Evolutionary conservation across 2,797 vertebrate species (phyloP), one percentile per base, ranked within the genome.

Genomic region (Molossus alvarezi): DNA sequence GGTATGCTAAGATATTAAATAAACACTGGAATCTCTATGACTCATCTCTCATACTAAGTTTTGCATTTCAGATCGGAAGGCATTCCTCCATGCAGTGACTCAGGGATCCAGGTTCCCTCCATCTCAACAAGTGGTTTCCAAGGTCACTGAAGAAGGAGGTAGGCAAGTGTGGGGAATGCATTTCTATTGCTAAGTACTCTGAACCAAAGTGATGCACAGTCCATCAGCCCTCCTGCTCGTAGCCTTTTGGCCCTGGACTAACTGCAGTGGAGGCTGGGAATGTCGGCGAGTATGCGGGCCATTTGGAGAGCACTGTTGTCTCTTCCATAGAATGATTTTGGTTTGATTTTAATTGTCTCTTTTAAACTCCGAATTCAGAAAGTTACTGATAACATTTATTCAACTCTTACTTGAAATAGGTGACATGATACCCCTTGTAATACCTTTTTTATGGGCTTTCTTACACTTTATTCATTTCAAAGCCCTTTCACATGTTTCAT

Each of bases 331-430:
- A 23, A 37, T 25, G 23, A 37, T 76, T 94, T 25, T 20, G 27
- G 10, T 77, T 96, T 62, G 85, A 80, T 72, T 93, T 85, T 37
- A 45, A 58, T 75, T 80, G 69, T 90, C 17, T 62, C 33, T 89
- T 91, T 81, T 83, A 67, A 83, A 86, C 23, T 80, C 92, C 53
- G 83, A 76, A 55, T 79, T 93, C 60, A 90, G 80, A 67, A 77
- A 67, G 14, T 91, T 84, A 55, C 33, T 9, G 45, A 64, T 15
- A 73, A 14, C 7, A 69, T 92, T 75, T 62, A 71, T 79, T 81
- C 53, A 71, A 25, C 14, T 65, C 81, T 55, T 80, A 37, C 21
- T 80, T 64, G 1, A 82, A 72, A 80, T 15, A 45, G 41, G 11
- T 71, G 71, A 18, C 53, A 75, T 0, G 5, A 72, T 76, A 48